These are phyloP conservation scores for Torymus texanus DNA, from an alignment of 2,888 invertebrate species.

Conservation along the genomic window DNA sequence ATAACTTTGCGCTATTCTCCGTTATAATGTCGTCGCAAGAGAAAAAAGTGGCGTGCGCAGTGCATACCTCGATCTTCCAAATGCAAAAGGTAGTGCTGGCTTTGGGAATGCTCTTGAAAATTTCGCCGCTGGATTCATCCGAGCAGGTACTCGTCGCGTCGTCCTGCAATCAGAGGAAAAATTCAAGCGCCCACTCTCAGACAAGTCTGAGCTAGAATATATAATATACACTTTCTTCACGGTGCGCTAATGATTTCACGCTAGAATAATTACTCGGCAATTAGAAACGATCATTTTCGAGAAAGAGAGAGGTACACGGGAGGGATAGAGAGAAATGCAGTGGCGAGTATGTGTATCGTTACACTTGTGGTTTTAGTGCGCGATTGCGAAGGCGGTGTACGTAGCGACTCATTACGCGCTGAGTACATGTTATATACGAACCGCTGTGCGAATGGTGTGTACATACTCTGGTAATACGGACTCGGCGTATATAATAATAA, in stretches of 20 bases:
- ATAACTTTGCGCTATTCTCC: too few species aligned
- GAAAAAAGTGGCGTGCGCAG: neutral
- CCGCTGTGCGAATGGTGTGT: too few species aligned
- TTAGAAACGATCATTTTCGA: too few species aligned
- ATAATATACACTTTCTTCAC: neutral
- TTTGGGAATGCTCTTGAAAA: conserved; percentile 87
- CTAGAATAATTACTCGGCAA: neutral
- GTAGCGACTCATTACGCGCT: neutral
- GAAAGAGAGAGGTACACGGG: too few species aligned
- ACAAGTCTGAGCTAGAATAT: neutral
- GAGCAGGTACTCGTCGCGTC: conserved; percentile 70
- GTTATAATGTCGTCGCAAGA: conserved; percentile 1
- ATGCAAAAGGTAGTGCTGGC: conserved; percentile 88
- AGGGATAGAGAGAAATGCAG: too few species aligned
- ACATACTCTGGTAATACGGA: too few species aligned
- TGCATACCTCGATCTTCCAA: conserved; percentile 89
- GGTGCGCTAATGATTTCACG: too few species aligned
- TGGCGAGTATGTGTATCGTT: neutral
- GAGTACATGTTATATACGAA: too few species aligned
- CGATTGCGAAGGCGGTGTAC: neutral
- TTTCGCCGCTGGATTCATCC: conserved; percentile 74
- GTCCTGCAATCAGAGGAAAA: conserved; percentile 63
- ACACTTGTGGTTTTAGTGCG: neutral
- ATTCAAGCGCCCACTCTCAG: neutral
- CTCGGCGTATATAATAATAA: too few species aligned